These are phyloP conservation scores for Rhabdomys dilectus DNA, from an alignment of 2,113 vertebrate genomes.

Conservation along the genomic window DNA sequence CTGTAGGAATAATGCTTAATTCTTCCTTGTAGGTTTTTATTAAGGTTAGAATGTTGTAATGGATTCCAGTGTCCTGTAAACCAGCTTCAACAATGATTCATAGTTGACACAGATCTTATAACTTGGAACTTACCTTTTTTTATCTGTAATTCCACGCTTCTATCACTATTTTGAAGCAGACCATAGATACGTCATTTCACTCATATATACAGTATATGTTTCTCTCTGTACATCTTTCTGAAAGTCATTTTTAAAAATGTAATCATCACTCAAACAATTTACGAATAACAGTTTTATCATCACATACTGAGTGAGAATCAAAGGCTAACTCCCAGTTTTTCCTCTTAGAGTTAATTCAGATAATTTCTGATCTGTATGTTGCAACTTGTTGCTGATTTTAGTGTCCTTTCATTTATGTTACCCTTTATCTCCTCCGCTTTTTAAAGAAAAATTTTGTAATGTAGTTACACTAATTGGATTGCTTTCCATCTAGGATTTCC, in stretches of 20 bases:
- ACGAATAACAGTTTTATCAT: not conserved
- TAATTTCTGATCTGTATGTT: not conserved
- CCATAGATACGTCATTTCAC: not conserved
- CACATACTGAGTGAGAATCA: not conserved
- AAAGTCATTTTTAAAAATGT: not conserved
- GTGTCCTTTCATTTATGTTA: not conserved
- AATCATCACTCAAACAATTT: not conserved
- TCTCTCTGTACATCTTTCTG: not conserved
- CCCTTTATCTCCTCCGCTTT: not conserved
- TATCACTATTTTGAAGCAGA: constrained; percentile 55
- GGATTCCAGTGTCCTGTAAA: not conserved
- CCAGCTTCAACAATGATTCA: constrained; percentile 5
- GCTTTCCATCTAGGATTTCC: not conserved
- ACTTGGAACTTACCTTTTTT: not conserved
- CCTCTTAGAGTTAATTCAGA: not conserved
- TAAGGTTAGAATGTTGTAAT: constrained; percentile 28
- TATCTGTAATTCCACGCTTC: not conserved
- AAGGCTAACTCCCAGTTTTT: not conserved
- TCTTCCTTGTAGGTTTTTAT: constrained; percentile 27
- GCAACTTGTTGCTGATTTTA: not conserved
- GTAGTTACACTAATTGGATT: not conserved
- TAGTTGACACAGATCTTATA: not conserved
- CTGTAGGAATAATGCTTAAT: constrained; percentile 21
- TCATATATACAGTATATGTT: not conserved
- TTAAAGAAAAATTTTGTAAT: not conserved